Base-by-base conservation (phyloP, 2,888 invertebrate species). In the Hypselothyrea guttata region DNA sequence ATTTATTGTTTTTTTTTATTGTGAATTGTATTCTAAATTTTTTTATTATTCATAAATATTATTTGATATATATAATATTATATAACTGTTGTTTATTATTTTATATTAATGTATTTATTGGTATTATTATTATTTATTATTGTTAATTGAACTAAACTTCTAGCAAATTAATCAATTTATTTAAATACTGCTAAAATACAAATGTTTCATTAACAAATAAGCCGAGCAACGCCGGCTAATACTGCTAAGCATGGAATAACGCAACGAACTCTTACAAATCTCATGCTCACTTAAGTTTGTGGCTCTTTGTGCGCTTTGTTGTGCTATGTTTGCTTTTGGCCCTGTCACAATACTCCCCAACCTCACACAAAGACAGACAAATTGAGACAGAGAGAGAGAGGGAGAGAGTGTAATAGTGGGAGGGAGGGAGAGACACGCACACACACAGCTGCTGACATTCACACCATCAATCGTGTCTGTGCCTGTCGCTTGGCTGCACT, bases 371-470 rank as follows among this genome's bases (percentile, higher is more conserved):
- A 40, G 15, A 44, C 9, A 12, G 27, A 52, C 8, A 35, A 30
- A 34, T 4, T 11, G n/a, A 12, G 28, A 16, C n/a, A 12, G 7
- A 22, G 15, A n/a, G 8, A 27, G 7, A 30, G 5, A 7, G 8
- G n/a, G 4, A 22, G 18, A 28, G 5, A 7, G 8, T 7, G 4
- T 13, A 13, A 28, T 4, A 8, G 28, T 7, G n/a, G 15, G 7
- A 8, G 34, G 8, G 4, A 27, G 16, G 11, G 33, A 27, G 28
- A 18, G 27, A 30, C 44, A 33, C 46, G 40, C 33, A 42, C 53
- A 53, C 48, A 44, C 45, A 41, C 77, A 78, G 78, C 82, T 78
- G 78, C 47, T 63, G 59, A 18, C n/a, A 45, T 82, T 78, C 84
- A 71, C 78, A 78, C 65, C 78, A 81, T 58, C 55, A 63, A 71